Base-by-base conservation (phyloP, 1,140 invertebrate genomes). In the Tetramorium simillimum region DNA sequence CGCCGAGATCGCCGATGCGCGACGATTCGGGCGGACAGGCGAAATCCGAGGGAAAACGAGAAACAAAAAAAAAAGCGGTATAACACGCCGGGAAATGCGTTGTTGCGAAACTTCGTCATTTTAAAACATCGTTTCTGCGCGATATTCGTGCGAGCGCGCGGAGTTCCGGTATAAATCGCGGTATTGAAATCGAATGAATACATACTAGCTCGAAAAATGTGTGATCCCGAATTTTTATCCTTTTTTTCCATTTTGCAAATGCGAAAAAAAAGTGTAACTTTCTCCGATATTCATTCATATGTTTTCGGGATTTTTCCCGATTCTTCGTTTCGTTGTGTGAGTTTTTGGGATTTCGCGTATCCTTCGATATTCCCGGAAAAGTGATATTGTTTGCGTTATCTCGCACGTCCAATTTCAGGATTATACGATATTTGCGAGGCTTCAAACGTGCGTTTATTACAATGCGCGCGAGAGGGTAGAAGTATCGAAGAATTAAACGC, bases 101-200 rank as follows among this genome's bases (percentile, higher is more conserved):
- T 84, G 67, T 82, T 16, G 18, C 69, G 14, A 84, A 84, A 62
- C 69, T 84, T 84, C 40, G 53, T 82, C 80, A 73, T 82, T 46
- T 24, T 33, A 53, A 82, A 82, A 82, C 46, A 49, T 60, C 67
- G 67, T 84, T 75, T 60, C 78, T 56, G 33, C 14, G 16, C 80
- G 69, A 60, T 75, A 84, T 75, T 46, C n/a, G 53, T 21, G 67
- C 37, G 46, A 33, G 37, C 24, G 37, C 40, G 33, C 33, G 46
- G 46, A 75, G 40, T 75, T 56, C 46, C 62, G 77, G 33, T 33
- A 53, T 46, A 67, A 80, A 53, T 84, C 69, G 69, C 40, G 28
- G 72, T 73, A 84, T 84, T 73, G 67, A 73, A 75, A 84, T 60
- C 53, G 69, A 73, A 84, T 84, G 69, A 84, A 49, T 43, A 62